Base-by-base conservation (phyloP, 2,113 vertebrate genomes). In the Hyperopisus bebe region DNA sequence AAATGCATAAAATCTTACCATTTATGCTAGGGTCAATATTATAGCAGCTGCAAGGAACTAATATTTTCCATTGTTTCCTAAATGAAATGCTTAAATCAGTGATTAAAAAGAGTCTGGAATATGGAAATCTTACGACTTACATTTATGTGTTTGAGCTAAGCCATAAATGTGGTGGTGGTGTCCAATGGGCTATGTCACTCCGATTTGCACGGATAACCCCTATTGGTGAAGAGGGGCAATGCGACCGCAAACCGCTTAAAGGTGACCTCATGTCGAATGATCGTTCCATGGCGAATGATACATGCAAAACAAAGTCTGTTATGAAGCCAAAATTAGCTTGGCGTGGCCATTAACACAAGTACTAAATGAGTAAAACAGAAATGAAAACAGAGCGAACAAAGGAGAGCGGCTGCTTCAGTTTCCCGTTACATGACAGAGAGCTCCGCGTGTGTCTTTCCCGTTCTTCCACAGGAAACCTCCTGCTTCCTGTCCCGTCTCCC, bases 401-500 rank as follows among this genome's bases (percentile, higher is more conserved):
- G 44, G 21, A 24, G 15, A 47, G 19, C 6, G n/a, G 82, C 82
- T n/a, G 44, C 82, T 44, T 42, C 42, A n/a, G 44, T 11, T 84
- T 84, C 82, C 85, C 27, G 85, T 53, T 5, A 51, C 48, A 51
- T 51, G 85, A 51, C 85, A 51, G 24, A 13, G 85, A 51, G 15
- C 85, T 8, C 48, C 11, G 85, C 27, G 85, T 53, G 83, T 86
- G 48, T 86, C 85, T 31, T 86, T 46, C 48, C 85, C 27, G 85
- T 27, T 8, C 46, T 48, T 51, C 48, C 46, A 15, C 85, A 86
- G 85, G 85, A 86, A 86, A 46, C 48, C 27, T 27, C 1, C 46
- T 53, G 48, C 85, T 86, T 86, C 85, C 85, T 35, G 85, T 86
- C 44, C 27, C 15, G 17, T 86, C 85, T 51, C 85, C 85, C 48